Base-by-base conservation (phyloP, 2,888 invertebrate species). In the Platerodrilus igneus region DNA sequence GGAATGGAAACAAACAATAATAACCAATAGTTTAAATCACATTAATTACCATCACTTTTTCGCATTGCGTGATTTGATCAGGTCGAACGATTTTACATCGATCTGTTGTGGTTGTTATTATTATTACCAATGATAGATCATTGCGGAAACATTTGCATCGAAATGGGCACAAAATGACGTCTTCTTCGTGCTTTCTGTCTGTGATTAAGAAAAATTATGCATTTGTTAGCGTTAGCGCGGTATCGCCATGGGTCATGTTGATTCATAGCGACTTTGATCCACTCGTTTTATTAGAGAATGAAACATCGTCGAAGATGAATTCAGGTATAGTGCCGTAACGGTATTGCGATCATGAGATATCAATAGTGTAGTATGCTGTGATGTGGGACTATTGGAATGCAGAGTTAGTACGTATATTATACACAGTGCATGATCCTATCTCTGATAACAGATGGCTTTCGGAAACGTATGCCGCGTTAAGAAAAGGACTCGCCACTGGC, bases 401-500 rank as follows among this genome's bases (percentile, higher is more conserved):
- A 39, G 42, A 29, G 44, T 33, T 47, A 51, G 48, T 50, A 45
- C 47, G 52, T 58, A 58, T 57, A 52, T 58, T 58, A 55, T 48
- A 47, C 48, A n/a, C n/a, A n/a, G n/a, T 48, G 52, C 49, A 51
- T 51, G 59, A 59, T 59, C 53, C 50, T 59, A 59, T 59, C 59
- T 51, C 41, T 46, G 59, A 56, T 58, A 59, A 59, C 53, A 50
- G 55, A 59, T 58, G 57, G 59, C 55, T 56, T 56, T 56, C 53
- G 57, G 58, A 56, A 57, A 55, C 53, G 40, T 48, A 36, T 49
- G 40, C n/a, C n/a, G 44, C 50, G 48, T 39, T 52, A 51, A 50
- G 47, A 50, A 47, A 47, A 51, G 47, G 45, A 51, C 48, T 52
- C 37, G 30, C n/a, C n/a, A n/a, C n/a, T n/a, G n/a, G n/a, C n/a